Percentiles rank a stretch among this genome's conserved stretches.
These are phyloP conservation scores for Hydrocynus forskahlii DNA, from an alignment of 2,797 vertebrate species.

Conservation along the genomic window DNA sequence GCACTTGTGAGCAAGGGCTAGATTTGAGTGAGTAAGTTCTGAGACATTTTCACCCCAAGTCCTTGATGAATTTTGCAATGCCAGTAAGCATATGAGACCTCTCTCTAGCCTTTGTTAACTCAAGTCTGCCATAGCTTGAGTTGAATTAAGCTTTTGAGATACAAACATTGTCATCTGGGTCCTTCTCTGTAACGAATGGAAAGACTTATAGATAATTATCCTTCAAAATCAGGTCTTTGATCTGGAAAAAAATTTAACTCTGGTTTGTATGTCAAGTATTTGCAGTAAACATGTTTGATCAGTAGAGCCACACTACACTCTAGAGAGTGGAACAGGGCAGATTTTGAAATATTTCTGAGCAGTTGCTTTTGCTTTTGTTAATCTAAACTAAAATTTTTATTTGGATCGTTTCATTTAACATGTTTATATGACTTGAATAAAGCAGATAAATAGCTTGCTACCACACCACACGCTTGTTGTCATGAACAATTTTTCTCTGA, in stretches of 20 bases:
- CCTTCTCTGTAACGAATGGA: slow-evolving; percentile 13
- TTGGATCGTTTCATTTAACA: no score
- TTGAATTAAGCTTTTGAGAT: background rate
- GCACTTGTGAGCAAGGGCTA: background rate
- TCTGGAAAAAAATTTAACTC: no score
- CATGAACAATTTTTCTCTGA: no score
- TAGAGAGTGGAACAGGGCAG: no score
- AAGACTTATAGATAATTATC: slow-evolving; percentile 8
- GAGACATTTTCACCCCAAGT: background rate
- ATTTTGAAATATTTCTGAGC: no score
- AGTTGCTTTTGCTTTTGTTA: no score
- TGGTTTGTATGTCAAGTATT: background rate
- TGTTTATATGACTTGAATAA: no score
- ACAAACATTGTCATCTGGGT: background rate
- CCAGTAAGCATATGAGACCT: background rate
- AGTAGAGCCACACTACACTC: background rate
- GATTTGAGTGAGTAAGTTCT: background rate
- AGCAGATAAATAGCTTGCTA: no score
- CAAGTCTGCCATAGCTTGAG: background rate
- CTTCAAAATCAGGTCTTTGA: background rate
- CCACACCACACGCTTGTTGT: no score
- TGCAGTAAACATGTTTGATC: background rate
- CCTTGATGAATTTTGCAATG: background rate
- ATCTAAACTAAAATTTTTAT: no score
- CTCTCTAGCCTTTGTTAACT: slow-evolving; percentile 3